Base-by-base conservation (phyloP, 2,113 vertebrate species). In the Vireo altiloquus region DNA sequence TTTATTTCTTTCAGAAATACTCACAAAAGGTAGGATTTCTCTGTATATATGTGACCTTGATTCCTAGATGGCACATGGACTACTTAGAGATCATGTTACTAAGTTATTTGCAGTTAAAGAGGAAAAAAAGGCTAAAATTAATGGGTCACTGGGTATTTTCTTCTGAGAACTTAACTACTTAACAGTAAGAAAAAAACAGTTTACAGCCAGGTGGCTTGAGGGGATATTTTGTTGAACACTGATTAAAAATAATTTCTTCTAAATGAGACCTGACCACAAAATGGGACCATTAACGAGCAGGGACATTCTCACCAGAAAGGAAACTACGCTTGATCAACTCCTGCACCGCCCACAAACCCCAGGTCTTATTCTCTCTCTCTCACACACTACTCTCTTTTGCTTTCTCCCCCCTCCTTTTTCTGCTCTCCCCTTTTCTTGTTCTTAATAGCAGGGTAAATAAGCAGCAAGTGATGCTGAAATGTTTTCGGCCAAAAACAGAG, bases 171-270 rank as follows among this genome's bases (percentile, higher is more conserved):
- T 96, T 97, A 97, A 98, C 97, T 96, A 96, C 97, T 98, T 98
- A 98, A 97, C 96, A 97, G 96, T 96, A 97, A 96, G 93, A 89
- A 95, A 96, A 95, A 93, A 96, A 65, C 90, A 95, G 95, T 98
- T 98, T 98, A 97, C 94, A 97, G 97, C 97, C 97, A 98, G 97
- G 98, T 98, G 97, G 98, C 98, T 98, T 96, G 96, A 97, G 97
- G 98, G 97, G 97, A 97, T 98, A 98, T 98, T 98, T 98, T 98
- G 97, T 96, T 97, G 96, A 98, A 97, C 92, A 95, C 97, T 98
- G 98, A 98, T 98, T 98, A 98, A 98, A 98, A 98, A 98, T 98
- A 98, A 98, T 98, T 98, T 98, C 98, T 98, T 98, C 97, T 98
- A 98, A 98, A 98, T 98, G 98, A 98, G 98, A 98, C 97, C 96